Percentiles rank a stretch among this genome's conserved stretches.
These are phyloP conservation scores for Heliothis virescens DNA, from an alignment of 1,140 invertebrate genomes.

Conservation along the genomic window DNA sequence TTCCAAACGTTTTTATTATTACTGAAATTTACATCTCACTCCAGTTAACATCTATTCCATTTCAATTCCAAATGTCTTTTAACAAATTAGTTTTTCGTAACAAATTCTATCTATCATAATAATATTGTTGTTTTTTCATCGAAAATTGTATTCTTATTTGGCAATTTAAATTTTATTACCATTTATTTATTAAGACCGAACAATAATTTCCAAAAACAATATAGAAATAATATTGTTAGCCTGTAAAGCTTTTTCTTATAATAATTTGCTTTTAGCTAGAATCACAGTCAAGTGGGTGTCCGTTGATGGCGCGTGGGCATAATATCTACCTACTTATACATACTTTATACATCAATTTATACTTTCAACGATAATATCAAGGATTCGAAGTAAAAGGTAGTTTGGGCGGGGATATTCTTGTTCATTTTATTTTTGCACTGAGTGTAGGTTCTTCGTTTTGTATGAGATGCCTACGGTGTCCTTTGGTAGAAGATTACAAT, in stretches of 20 bases:
- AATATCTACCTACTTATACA: background rate
- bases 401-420: background rate
- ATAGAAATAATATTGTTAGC: background rate
- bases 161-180: no score
- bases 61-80: no score
- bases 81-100: no score
- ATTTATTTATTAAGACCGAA: background rate
- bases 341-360: background rate
- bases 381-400: background rate
- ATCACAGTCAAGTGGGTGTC: background rate
- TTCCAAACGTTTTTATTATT: background rate
- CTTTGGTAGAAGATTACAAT: no score
- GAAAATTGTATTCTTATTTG: no score
- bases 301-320: background rate
- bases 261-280: background rate
- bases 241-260: background rate
- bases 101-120: no score
- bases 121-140: no score
- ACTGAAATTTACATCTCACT: no score
- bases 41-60: no score
- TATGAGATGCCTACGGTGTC: no score
- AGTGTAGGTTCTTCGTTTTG: background rate
- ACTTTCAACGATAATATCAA: background rate
- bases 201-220: background rate
- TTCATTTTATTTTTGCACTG: background rate